Base-by-base conservation (phyloP, 2,888 invertebrate genomes). In the Pristionchus mayeri region DNA sequence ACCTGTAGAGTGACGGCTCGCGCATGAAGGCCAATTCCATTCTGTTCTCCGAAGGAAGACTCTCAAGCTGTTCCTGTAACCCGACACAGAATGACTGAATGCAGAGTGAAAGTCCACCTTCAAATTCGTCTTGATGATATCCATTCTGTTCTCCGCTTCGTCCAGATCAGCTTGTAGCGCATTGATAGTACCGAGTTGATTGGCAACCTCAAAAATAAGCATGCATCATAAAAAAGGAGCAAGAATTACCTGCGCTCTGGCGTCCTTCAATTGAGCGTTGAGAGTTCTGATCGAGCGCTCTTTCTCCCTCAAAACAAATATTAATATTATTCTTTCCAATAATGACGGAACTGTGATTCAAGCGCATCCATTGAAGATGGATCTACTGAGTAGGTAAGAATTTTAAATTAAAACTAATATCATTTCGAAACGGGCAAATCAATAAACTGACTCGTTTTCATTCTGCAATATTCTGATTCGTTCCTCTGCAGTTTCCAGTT, bases 211-310 rank as follows among this genome's bases (percentile, higher is more conserved):
- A 3, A 48, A 16, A 27, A 48, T 16, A 13, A 9, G 6, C 6
- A 44, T 44, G 6, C 6, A 44, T 9, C 13, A 44, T 9, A 44
- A 44, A 9, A 44, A 44, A 44, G 6, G 13, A 44, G 7, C 6
- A 44, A 9, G 13, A 44, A 1, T 16, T 37, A 89, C 84, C 83
- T 89, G 87, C 44, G 85, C 86, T 24, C 89, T 84, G 16, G 88
- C 89, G 48, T 90, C 90, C 54, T 85, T 87, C 40, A 90, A 84
- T 67, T 90, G 89, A 1, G 87, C 85, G 24, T 86, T 86, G 24
- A 86, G 85, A 71, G 85, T 34, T 44, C 81, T 85, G 11, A 82
- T 78, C 60, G 87, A 84, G 40, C 85, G 86, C 4, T 85, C 85
- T 30, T 86, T 85, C 84, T 88, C 86, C 54, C 87, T 87, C 57